A percentile compares a stretch with the other conserved stretches of the same genome.
phyloP scores from a whole-genome alignment of 2,888 invertebrate genomes.

The Acanthoscelides obtectus region DNA sequence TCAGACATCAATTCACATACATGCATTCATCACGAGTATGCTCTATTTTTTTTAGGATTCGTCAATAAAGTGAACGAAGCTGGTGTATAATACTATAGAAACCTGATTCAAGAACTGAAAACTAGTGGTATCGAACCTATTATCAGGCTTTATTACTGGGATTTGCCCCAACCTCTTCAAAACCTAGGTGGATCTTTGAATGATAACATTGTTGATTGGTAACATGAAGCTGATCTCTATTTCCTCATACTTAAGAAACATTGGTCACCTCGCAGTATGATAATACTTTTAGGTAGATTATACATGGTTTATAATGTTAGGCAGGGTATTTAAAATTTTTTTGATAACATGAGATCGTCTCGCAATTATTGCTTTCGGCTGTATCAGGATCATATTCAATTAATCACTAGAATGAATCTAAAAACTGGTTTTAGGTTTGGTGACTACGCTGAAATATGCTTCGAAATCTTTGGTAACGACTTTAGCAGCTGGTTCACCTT shows the following conservation, averaged over 20 bases:
- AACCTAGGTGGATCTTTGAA: neutral
- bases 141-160: neutral
- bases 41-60: neutral
- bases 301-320: no score
- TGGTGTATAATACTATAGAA: neutral
- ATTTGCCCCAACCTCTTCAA: neutral
- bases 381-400: neutral
- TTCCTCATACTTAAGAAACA: no score
- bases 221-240: neutral
- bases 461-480: slow-evolving; percentile 29
- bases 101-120: neutral
- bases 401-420: neutral
- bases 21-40: no score
- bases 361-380: neutral
- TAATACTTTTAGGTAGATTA: no score
- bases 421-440: slow-evolving; percentile 36
- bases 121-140: neutral
- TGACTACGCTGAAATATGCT: slow-evolving; percentile 51
- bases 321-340: no score
- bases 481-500: slow-evolving; percentile 51
- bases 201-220: neutral
- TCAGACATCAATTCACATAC: no score
- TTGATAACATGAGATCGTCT: no score
- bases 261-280: no score
- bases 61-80: neutral